Base-by-base conservation (phyloP, 1,140 invertebrate genomes). In the Bombus fervidus region DNA sequence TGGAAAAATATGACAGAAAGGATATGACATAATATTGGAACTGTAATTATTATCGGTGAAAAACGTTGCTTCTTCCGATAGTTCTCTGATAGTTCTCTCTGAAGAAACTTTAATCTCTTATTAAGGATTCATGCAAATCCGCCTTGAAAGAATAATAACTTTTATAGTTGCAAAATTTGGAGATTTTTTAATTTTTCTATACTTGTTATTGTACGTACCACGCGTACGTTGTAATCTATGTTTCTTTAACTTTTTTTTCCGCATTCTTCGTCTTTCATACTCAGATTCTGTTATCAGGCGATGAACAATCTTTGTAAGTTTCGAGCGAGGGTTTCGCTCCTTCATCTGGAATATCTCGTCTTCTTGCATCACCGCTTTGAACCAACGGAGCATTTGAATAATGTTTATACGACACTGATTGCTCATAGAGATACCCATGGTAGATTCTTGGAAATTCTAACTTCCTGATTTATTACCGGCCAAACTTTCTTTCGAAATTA, bases 381-480 rank as follows among this genome's bases (percentile, higher is more conserved):
- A 62, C 37, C 31, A 57, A 66, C 39, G 75, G 31, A 37, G 37
- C 59, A 37, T 22, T 83, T 83, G 80, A 83, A 89, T 88, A 89
- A 89, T 83, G 84, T 89, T 89, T 89, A 88, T 89, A 88, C 80
- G 88, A 75, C 77, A n/a, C 76, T 89, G 88, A 89, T 89, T 89
- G 87, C 80, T 72, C 77, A 53, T 62, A 59, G 75, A 86, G 84
- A 89, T 89, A 86, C 75, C 53, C 69, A 62, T 53, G 34, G 69
- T 83, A 83, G 68, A 53, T 88, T 80, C 76, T 10, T 3, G 39
- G 25, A 47, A 47, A 72, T 28, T 57, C 37, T n/a, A 85, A 86
- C 72, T 89, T 89, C 76, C 64, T 86, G 78, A 83, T 86, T 89
- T 85, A 87, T 66, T 66, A 34, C 37, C 59, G 28, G 15, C 9